Conservation (phyloP, 2,888 invertebrate species). For the Hyposoter dolosus region DNA sequence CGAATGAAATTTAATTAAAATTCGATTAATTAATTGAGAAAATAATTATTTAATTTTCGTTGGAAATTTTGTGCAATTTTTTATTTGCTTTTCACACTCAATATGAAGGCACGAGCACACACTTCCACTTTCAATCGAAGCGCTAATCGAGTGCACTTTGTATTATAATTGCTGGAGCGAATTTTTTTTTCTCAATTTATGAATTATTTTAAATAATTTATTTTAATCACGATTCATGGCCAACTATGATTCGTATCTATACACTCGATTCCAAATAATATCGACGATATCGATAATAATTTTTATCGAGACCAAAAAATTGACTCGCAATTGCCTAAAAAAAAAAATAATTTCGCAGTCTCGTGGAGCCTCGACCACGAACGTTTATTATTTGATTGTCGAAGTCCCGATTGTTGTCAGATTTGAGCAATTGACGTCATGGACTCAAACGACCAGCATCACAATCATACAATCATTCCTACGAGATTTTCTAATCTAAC, state of each 20-base stretch:
- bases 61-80: conserved; percentile 7
- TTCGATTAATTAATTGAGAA: conserved; percentile 16
- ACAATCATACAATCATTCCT: conserved; percentile 61
- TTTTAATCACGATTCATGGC: conserved; percentile 10
- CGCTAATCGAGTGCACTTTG: conserved; percentile 38
- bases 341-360: neutral
- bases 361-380: conserved; percentile 23
- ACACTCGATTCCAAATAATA: neutral
- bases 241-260: conserved; percentile 55
- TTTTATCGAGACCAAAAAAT: neutral
- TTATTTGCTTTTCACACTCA: neutral
- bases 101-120: conserved; percentile 41
- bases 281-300: neutral
- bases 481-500: conserved; percentile 61
- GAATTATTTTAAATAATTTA: conserved; percentile 12
- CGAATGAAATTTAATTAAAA: neutral
- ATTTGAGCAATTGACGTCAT: conserved; percentile 17
- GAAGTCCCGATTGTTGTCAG: conserved; percentile 33
- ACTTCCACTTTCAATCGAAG: conserved; percentile 36
- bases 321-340: neutral
- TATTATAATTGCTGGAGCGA: conserved; percentile 12
- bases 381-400: conserved; percentile 59
- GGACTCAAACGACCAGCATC: conserved; percentile 23
- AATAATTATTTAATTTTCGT: conserved; percentile 13
- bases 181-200: conserved; percentile 11